These are phyloP conservation scores for Himalopsyche anomala DNA, from an alignment of 2,888 invertebrate species.

Conservation along the genomic window DNA sequence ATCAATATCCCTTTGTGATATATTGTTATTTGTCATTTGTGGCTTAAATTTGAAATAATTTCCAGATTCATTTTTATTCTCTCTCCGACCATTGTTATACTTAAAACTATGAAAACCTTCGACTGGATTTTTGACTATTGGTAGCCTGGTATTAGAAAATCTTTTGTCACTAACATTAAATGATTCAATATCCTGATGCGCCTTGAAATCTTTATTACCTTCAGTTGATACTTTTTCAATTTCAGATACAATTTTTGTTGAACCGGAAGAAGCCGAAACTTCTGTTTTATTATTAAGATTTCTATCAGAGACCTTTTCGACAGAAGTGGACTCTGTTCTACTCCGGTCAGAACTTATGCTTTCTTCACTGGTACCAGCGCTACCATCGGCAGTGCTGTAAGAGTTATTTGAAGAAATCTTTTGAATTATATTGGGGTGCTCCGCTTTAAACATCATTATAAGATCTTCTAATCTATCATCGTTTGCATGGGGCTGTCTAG, in stretches of 20 bases:
- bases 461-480: slow-evolving; percentile 67
- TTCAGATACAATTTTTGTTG: too few species aligned
- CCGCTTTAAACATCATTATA: slow-evolving; percentile 70
- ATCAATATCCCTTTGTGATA: neutral
- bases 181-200: slow-evolving; percentile 4
- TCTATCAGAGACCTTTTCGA: neutral
- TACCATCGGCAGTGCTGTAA: neutral
- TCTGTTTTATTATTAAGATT: neutral
- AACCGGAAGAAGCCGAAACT: too few species aligned
- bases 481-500: slow-evolving; percentile 68
- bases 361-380: neutral
- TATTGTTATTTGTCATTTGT: neutral
- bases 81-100: neutral
- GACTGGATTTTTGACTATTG: neutral
- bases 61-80: neutral
- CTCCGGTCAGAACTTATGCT: neutral
- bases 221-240: too few species aligned
- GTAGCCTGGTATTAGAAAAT: neutral
- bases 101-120: neutral
- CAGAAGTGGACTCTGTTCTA: neutral
- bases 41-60: neutral
- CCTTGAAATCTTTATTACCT: too few species aligned
- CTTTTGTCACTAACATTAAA: slow-evolving; percentile 26
- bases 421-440: slow-evolving; percentile 69
- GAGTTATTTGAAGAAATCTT: slow-evolving; percentile 56